Evolutionary conservation across 2,797 vertebrate genomes (phyloP).

Genomic region (Typhlichthys eigenmanni): DNA sequence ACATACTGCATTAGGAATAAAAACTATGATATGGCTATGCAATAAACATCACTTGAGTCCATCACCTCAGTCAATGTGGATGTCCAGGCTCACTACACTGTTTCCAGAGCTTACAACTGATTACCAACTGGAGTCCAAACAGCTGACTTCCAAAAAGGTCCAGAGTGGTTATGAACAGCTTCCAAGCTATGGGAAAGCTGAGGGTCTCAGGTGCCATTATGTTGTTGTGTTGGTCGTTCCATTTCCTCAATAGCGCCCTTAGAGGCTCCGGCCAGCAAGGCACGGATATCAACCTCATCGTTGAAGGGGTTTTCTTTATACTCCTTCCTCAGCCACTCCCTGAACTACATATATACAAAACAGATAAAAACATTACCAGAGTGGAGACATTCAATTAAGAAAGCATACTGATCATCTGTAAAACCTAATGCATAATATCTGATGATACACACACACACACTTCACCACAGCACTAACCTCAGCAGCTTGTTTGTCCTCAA

Average conservation of each 20-base stretch:
- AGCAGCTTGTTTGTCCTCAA: slow-evolving; percentile 82
- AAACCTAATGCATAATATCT: background rate
- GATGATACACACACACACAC: background rate
- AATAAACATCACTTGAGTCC: slow-evolving; percentile 13
- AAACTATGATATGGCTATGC: background rate
- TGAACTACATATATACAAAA: slow-evolving; percentile 77
- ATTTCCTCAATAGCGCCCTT: slow-evolving; percentile 28
- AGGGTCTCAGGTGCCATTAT: slow-evolving; percentile 34
- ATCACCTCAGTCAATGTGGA: slow-evolving; percentile 10
- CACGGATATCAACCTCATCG: slow-evolving; percentile 85
- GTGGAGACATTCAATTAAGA: background rate
- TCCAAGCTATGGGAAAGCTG: slow-evolving; percentile 12
- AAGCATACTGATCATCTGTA: background rate
- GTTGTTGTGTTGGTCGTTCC: slow-evolving; percentile 18
- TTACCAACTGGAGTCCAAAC: background rate
- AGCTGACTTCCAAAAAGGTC: slow-evolving; percentile 20
- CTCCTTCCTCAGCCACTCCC: slow-evolving; percentile 85
- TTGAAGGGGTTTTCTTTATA: slow-evolving; percentile 87
- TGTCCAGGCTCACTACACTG: slow-evolving; percentile 10
- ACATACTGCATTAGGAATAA: slow-evolving; percentile 34
- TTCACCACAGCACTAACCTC: slow-evolving; percentile 73
- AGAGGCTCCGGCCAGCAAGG: slow-evolving; percentile 77
- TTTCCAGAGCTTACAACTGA: background rate
- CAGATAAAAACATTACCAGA: background rate
- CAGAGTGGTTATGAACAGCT: slow-evolving; percentile 5